Conservation (phyloP, 2,797 vertebrate genomes). For the Peromyscus eremicus region DNA sequence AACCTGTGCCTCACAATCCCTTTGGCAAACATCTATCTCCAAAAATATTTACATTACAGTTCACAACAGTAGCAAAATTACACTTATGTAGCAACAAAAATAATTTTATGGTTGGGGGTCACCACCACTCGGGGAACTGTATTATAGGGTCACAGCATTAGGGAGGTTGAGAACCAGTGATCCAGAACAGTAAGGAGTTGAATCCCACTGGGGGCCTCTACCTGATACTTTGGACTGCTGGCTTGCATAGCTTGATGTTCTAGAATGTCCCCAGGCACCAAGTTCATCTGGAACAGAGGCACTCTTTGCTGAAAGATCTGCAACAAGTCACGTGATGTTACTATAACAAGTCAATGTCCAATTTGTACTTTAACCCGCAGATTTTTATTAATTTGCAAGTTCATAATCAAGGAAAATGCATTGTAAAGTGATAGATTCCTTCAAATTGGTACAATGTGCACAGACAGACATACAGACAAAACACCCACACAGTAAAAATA, state of each 20-base stretch:
- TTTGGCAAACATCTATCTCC: not conserved
- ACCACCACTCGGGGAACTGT: not conserved
- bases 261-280: constrained; percentile 95
- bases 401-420: constrained; percentile 41
- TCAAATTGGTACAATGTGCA: not conserved
- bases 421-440: not conserved
- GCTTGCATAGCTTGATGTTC: constrained; percentile 98
- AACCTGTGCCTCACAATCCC: not conserved
- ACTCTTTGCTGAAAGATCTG: constrained; percentile 94
- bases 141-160: not conserved
- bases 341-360: not conserved
- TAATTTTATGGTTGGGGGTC: not conserved
- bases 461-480: not conserved
- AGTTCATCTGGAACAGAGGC: constrained; percentile 94
- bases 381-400: constrained; percentile 33
- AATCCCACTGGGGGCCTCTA: constrained; percentile 81
- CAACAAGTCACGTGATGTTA: constrained; percentile 69
- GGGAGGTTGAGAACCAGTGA: not conserved
- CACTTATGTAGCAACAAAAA: not conserved
- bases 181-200: not conserved
- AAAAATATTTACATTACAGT: not conserved
- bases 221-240: constrained; percentile 99
- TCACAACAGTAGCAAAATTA: not conserved
- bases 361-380: not conserved
- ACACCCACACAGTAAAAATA: not conserved